Percentiles rank a stretch among this genome's conserved stretches.
phyloP scores from a whole-genome alignment of 2,113 vertebrate genomes.

The Istiophorus platypterus region DNA sequence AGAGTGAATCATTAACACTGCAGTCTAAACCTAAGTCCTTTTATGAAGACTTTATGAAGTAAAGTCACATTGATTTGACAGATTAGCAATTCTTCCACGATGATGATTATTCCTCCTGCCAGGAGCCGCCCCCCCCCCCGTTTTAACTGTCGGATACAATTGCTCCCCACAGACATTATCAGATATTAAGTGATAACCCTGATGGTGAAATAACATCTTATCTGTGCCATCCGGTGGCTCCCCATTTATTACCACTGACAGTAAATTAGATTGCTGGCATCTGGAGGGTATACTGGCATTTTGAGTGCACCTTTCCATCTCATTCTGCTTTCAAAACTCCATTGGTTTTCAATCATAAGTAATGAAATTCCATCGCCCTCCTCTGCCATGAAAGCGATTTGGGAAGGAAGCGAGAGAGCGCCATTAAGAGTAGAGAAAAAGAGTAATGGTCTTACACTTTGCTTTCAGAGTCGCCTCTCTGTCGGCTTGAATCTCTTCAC shows the following conservation, averaged over 20 bases:
- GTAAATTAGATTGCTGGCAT: constrained; percentile 77
- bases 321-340: constrained; percentile 70
- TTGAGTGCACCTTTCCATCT: constrained; percentile 77
- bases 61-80: constrained; percentile 78
- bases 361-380: constrained; percentile 77
- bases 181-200: constrained; percentile 78
- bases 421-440: constrained; percentile 62
- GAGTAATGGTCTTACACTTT: constrained; percentile 73
- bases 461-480: constrained; percentile 39
- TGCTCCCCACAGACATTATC: constrained; percentile 70
- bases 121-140: constrained; percentile 53
- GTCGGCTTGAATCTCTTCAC: constrained; percentile 47
- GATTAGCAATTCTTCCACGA: constrained; percentile 68
- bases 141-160: constrained; percentile 73
- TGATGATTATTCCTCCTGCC: constrained; percentile 66
- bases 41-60: constrained; percentile 67
- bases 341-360: constrained; percentile 75
- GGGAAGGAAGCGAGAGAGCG: constrained; percentile 52
- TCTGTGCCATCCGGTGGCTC: constrained; percentile 61
- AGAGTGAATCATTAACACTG: constrained; percentile 50
- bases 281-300: constrained; percentile 69
- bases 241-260: constrained; percentile 78
- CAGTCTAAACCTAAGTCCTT: constrained; percentile 44
- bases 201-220: constrained; percentile 77
- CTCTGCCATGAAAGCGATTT: constrained; percentile 47